Percentiles rank a stretch among this genome's conserved stretches.
Conservation (phyloP, 2,888 invertebrate species). For the Zele albiditarsus region DNA sequence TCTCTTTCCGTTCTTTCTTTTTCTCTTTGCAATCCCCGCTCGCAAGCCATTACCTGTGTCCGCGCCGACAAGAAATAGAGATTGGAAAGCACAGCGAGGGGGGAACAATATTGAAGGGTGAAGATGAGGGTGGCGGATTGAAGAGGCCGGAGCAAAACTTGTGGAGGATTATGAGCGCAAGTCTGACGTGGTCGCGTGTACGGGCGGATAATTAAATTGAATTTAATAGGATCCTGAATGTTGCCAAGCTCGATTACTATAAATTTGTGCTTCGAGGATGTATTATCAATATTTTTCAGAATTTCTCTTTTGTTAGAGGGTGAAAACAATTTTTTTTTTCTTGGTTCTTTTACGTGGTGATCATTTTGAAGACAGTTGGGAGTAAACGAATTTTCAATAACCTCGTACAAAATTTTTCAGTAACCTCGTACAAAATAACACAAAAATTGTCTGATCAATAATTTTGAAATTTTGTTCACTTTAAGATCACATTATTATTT, state of each 20-base stretch:
- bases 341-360: too few species aligned
- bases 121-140: not conserved
- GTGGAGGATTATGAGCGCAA: not conserved
- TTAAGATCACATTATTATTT: too few species aligned
- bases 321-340: too few species aligned
- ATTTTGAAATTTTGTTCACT: too few species aligned
- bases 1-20: not conserved
- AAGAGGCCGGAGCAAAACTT: not conserved
- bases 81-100: not conserved
- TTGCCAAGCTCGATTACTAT: not conserved
- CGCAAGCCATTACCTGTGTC: not conserved
- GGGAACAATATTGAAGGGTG: not conserved
- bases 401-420: too few species aligned
- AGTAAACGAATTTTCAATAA: too few species aligned
- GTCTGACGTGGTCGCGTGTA: not conserved
- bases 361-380: too few species aligned
- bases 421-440: too few species aligned
- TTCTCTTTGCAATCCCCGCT: not conserved
- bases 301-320: too few species aligned
- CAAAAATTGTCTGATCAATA: too few species aligned
- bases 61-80: conserved; percentile 18
- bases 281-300: conserved; percentile 1
- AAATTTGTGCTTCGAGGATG: not conserved
- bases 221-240: not conserved
- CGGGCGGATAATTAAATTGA: not conserved